phyloP scores from a whole-genome alignment of 1,140 invertebrate species.

The Aricia agestis region DNA sequence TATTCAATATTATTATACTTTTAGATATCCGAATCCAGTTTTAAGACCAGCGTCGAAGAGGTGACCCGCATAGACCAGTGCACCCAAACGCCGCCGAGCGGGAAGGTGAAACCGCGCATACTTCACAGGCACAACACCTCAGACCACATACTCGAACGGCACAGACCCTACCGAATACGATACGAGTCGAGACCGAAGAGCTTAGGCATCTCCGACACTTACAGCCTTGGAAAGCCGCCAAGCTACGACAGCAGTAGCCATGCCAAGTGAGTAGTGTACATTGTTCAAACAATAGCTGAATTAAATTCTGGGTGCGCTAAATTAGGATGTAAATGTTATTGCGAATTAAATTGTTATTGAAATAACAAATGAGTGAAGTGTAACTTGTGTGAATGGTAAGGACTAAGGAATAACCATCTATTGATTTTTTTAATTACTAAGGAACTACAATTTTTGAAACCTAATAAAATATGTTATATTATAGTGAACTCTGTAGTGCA shows the following conservation, averaged over 20 bases:
- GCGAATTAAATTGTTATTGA: not conserved
- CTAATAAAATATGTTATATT: too few species aligned
- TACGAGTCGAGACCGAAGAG: constrained; percentile 51
- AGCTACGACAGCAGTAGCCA: constrained; percentile 59
- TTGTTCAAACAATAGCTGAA: constrained; percentile 1
- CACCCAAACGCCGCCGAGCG: constrained; percentile 64
- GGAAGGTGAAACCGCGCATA: constrained; percentile 49
- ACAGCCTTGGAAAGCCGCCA: constrained; percentile 53
- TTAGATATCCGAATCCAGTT: constrained; percentile 67
- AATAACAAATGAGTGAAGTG: not conserved
- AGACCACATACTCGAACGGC: constrained; percentile 60
- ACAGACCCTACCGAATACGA: constrained; percentile 41
- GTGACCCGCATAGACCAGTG: constrained; percentile 55
- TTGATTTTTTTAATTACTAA: too few species aligned
- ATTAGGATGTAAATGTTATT: not conserved
- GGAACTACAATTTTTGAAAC: too few species aligned
- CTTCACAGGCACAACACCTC: constrained; percentile 68
- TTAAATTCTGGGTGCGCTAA: not conserved
- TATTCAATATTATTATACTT: constrained; percentile 23
- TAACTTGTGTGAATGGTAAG: not conserved
- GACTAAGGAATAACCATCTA: too few species aligned
- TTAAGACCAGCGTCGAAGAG: constrained; percentile 65
- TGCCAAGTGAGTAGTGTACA: constrained; percentile 48
- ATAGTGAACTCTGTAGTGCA: too few species aligned
- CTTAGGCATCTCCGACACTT: constrained; percentile 54